Conservation (phyloP, 2,888 invertebrate genomes). For the Entomobrya multifasciata region DNA sequence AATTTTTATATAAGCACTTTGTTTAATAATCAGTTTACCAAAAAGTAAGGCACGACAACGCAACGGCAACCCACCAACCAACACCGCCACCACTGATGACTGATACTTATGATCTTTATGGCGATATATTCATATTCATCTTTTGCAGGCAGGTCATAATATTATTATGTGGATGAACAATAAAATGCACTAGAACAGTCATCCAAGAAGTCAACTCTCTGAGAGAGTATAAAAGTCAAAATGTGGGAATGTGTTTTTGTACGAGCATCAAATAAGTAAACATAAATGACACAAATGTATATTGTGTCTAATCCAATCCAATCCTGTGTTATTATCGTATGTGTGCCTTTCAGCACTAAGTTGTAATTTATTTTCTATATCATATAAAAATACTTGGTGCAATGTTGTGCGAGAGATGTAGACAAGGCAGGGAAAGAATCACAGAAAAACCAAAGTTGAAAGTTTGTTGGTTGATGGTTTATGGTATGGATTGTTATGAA, state of each 20-base stretch:
- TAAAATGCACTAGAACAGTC: slow-evolving; percentile 5
- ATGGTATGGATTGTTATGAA: no score
- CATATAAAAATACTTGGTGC: slow-evolving; percentile 19
- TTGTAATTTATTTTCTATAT: not conserved
- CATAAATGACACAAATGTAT: slow-evolving; percentile 40
- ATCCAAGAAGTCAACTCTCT: slow-evolving; percentile 9
- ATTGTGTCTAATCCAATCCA: not conserved
- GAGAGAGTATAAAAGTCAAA: slow-evolving; percentile 46
- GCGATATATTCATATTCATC: slow-evolving; percentile 3
- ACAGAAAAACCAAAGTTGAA: not conserved
- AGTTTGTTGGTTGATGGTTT: slow-evolving; percentile 4
- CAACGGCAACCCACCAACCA: slow-evolving; percentile 9
- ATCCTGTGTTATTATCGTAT: not conserved
- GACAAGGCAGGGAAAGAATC: not conserved
- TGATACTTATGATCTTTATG: not conserved
- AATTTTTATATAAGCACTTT: no score
- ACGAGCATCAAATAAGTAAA: slow-evolving; percentile 19
- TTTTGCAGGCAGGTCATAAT: not conserved
- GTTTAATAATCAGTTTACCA: slow-evolving; percentile 23
- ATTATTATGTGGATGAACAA: slow-evolving; percentile 13
- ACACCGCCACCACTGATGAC: slow-evolving; percentile 42
- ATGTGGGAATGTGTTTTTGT: slow-evolving; percentile 42
- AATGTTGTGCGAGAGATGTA: not conserved
- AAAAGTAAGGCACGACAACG: slow-evolving; percentile 55
- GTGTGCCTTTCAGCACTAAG: no score